Base-by-base conservation (phyloP, 2,113 vertebrate genomes). In the Oryzias javanicus region DNA sequence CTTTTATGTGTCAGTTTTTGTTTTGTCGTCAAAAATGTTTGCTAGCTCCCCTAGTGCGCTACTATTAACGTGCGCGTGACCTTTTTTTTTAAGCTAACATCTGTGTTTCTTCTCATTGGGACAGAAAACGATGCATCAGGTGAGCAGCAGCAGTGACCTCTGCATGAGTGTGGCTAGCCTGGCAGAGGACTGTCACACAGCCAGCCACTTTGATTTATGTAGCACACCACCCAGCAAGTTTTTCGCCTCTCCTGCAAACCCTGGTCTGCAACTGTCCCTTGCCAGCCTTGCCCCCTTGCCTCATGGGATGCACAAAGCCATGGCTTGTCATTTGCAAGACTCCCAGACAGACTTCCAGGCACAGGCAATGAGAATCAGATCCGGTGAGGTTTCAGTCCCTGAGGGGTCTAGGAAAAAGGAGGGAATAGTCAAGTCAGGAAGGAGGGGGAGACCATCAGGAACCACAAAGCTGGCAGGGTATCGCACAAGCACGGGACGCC, bases 91-190 rank as follows among this genome's bases (percentile, higher is more conserved):
- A 22, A 0, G 4, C 52, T 60, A n/a, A 69, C 58, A n/a, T 62
- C 53, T 59, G 15, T 64, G 4, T 54, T 72, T 50, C 72, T 79
- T 27, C 74, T 88, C 80, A 64, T 45, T 84, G 56, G 77, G 90
- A 61, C 86, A 97, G 96, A 97, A 93, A 91, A 99, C 98, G 94
- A 98, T 98, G 96, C 96, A 97, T 89, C 95, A 96, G 49, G 96
- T 98, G 87, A 90, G 92, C 85, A 95, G 90, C 66, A 97, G 91
- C 83, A 85, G 92, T 64, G 94, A 96, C 81, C 98, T 94, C 84
- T 98, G 95, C 83, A 93, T 96, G 90, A 91, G 91, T 84, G 93
- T 96, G 89, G 91, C 91, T 1, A 93, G 93, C 69, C 92, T 98
- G 67, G 89, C 77, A 16, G 96, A 97, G 81, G 95, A 98, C 75